phyloP scores from a whole-genome alignment of 2,888 invertebrate genomes.

The Pachliopta kotzebuea region DNA sequence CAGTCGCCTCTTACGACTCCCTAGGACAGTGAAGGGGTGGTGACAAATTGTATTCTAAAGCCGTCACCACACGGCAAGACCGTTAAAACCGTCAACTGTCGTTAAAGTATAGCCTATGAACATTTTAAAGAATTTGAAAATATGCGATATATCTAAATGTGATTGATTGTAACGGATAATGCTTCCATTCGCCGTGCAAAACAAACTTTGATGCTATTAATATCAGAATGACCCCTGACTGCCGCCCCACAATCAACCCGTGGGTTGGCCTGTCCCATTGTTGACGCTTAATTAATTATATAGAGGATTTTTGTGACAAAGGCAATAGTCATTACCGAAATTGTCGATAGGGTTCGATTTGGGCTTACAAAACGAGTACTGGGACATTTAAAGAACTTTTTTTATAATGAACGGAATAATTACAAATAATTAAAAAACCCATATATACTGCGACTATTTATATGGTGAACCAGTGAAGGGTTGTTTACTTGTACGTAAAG shows the following conservation, averaged over 20 bases:
- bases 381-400: slow-evolving; percentile 1
- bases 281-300: slow-evolving; percentile 75
- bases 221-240: slow-evolving; percentile 41
- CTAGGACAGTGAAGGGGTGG: too few species aligned
- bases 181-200: slow-evolving; percentile 52
- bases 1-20: too few species aligned
- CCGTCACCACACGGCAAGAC: background rate
- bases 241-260: slow-evolving; percentile 32
- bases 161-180: slow-evolving; percentile 30
- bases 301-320: slow-evolving; percentile 46
- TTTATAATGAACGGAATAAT: background rate
- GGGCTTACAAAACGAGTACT: slow-evolving; percentile 37
- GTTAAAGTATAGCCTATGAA: background rate
- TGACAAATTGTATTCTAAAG: too few species aligned
- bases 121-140: background rate
- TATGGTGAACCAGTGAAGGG: background rate
- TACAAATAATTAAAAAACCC: background rate
- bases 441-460: background rate
- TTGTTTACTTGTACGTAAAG: background rate
- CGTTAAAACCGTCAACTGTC: background rate
- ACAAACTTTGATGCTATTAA: slow-evolving; percentile 46
- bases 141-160: background rate
- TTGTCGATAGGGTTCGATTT: slow-evolving; percentile 47
- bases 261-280: slow-evolving; percentile 47
- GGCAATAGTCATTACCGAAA: slow-evolving; percentile 62